These are phyloP conservation scores for Phrynocephalus forsythii DNA, from an alignment of 2,797 vertebrate species.

Conservation along the genomic window DNA sequence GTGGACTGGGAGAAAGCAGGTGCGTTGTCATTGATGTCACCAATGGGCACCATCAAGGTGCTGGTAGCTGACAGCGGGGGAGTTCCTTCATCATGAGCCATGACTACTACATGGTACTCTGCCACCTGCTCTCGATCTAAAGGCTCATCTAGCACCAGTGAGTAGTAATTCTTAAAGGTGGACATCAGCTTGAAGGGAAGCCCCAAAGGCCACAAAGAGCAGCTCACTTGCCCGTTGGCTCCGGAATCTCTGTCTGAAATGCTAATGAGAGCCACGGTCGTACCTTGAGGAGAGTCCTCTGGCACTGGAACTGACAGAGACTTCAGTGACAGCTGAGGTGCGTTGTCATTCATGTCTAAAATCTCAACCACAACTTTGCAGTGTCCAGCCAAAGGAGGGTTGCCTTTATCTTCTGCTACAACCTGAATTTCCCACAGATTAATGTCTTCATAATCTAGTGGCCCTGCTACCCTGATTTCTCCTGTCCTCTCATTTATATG, in stretches of 20 bases:
- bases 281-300: slow-evolving; percentile 78
- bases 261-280: slow-evolving; percentile 81
- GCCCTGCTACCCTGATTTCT: slow-evolving; percentile 73
- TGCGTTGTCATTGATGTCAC: slow-evolving; percentile 81
- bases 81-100: slow-evolving; percentile 69
- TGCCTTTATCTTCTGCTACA: slow-evolving; percentile 79
- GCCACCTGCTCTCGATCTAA: slow-evolving; percentile 74
- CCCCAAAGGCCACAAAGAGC: slow-evolving; percentile 55
- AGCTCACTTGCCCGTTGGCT: slow-evolving; percentile 78
- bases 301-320: slow-evolving; percentile 76
- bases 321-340: slow-evolving; percentile 79
- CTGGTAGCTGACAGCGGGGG: slow-evolving; percentile 68
- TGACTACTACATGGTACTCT: slow-evolving; percentile 67
- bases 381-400: slow-evolving; percentile 73
- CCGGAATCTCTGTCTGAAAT: slow-evolving; percentile 81
- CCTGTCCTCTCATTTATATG: slow-evolving; percentile 82
- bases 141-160: slow-evolving; percentile 71
- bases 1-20: slow-evolving; percentile 72
- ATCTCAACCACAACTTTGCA: slow-evolving; percentile 79
- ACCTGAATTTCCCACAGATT: slow-evolving; percentile 80
- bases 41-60: slow-evolving; percentile 63
- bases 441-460: slow-evolving; percentile 79
- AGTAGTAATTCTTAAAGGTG: slow-evolving; percentile 79
- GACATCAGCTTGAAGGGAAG: slow-evolving; percentile 78
- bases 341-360: slow-evolving; percentile 83